Base-by-base conservation (phyloP, 2,888 invertebrate species). In the Caenorhabditis becei region DNA sequence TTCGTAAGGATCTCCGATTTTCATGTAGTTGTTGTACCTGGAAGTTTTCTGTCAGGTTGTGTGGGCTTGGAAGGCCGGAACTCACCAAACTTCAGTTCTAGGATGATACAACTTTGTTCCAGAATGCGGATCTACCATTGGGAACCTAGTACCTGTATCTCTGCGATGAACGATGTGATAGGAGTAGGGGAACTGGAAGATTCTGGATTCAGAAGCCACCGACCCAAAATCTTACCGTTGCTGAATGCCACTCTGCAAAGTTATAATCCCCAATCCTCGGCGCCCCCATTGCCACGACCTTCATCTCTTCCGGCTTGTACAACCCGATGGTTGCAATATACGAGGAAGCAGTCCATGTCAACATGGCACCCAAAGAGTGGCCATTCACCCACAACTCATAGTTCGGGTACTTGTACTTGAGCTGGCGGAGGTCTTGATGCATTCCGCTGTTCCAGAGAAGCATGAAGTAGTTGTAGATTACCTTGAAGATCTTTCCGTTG, bases 21-120 rank as follows among this genome's bases (percentile, higher is more conserved):
- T 32, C 79, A 79, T 79, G 58, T 79, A 58, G 49, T 79, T 79
- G 23, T 72, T 44, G 51, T 72, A 72, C 71, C 71, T 54, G 32
- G 14, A 16, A 41, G 16, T 10, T 10, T 11, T 16, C 8, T 10
- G 2, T 18, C 37, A n/a, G 2, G 35, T 7, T 32, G 5, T 32
- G 10, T 7, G 10, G 10, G 10, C 4, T 4, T 32, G 1, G 11
- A 11, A 2, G n/a, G n/a, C n/a, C n/a, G 18, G 7, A 28, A 54
- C 54, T 53, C 20, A 78, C 80, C 80, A 80, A 10, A 80, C 65
- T 80, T 67, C 54, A 35, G 69, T 67, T 47, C 74, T 44, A 8
- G 62, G 67, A n/a, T 65, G 62, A 23, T 56, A 80, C n/a, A 80
- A 11, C 1, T 4, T 28, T 0, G 69, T 35, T 24, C 62, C 63